These are phyloP conservation scores for Coptodon rendalli DNA, from an alignment of 2,113 vertebrate genomes.

Conservation along the genomic window DNA sequence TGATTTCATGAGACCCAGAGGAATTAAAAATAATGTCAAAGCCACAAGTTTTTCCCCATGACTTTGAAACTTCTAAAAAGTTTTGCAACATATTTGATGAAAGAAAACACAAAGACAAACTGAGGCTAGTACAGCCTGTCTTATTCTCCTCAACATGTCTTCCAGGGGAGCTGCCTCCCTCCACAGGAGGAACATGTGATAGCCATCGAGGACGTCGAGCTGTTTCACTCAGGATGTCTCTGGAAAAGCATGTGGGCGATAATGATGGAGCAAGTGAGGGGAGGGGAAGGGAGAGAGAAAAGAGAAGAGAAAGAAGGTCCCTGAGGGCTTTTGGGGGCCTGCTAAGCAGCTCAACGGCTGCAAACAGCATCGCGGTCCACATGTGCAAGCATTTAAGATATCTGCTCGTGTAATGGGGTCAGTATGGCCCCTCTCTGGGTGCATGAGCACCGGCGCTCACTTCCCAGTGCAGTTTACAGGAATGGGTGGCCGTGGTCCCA, in stretches of 20 bases:
- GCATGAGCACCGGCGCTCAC: conserved; percentile 31
- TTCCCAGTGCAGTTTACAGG: conserved; percentile 38
- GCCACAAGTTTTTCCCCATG: background rate
- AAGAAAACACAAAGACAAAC: background rate
- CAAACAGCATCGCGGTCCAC: conserved; percentile 66
- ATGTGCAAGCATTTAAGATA: conserved; percentile 75
- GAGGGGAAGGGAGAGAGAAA: background rate
- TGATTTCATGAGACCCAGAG: background rate
- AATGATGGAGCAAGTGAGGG: conserved; percentile 58
- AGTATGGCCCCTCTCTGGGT: conserved; percentile 54
- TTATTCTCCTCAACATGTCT: conserved; percentile 36
- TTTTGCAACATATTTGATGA: background rate
- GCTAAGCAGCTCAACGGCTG: conserved; percentile 59
- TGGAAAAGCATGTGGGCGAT: conserved; percentile 72
- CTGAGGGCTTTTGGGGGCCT: conserved; percentile 55
- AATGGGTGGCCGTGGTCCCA: conserved; percentile 1
- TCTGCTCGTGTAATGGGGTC: conserved; percentile 65
- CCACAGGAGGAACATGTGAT: conserved; percentile 62
- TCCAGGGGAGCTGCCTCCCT: conserved; percentile 32
- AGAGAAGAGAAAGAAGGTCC: conserved; percentile 49
- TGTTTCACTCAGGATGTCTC: conserved; percentile 66
- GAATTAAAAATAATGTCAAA: background rate
- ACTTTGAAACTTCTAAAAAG: background rate
- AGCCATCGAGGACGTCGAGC: conserved; percentile 60
- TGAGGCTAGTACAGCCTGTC: background rate